phyloP scores from a whole-genome alignment of 2,888 invertebrate genomes.

The Tenodera sinensis region DNA sequence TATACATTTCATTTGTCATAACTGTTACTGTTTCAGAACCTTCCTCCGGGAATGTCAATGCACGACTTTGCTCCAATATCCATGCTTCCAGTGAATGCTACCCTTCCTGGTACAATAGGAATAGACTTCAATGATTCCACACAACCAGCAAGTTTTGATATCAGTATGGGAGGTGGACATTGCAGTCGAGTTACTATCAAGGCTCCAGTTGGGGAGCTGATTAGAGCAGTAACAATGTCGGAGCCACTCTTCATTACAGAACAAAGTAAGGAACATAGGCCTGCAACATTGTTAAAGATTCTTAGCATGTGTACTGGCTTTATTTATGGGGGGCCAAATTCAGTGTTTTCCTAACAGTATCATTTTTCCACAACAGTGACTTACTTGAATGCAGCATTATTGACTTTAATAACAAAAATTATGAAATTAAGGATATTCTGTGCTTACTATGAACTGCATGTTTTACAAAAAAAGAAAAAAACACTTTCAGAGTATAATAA shows the following conservation, averaged over 20 bases:
- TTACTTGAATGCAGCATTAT: too few relatives aligned
- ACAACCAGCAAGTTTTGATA: slow-evolving; percentile 78
- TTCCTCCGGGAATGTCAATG: slow-evolving; percentile 67
- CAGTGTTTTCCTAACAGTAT: neutral
- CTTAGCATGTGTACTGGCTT: too few relatives aligned
- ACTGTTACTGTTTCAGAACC: slow-evolving; percentile 35
- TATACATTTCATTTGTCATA: neutral
- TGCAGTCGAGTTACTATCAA: slow-evolving; percentile 53
- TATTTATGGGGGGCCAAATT: neutral
- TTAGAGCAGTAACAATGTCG: slow-evolving; percentile 74
- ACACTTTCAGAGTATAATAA: too few relatives aligned
- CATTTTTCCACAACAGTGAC: too few relatives aligned
- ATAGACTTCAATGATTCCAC: slow-evolving; percentile 92
- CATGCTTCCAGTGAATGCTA: slow-evolving; percentile 58
- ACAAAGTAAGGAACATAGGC: slow-evolving; percentile 49
- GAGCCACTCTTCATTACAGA: slow-evolving; percentile 67
- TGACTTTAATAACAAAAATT: too few relatives aligned
- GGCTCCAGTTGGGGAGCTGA: slow-evolving; percentile 82
- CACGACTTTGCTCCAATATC: slow-evolving; percentile 71
- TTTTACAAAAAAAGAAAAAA: too few relatives aligned
- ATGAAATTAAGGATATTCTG: too few relatives aligned
- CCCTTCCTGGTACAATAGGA: slow-evolving; percentile 68
- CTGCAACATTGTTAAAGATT: neutral
- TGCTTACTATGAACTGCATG: too few relatives aligned
- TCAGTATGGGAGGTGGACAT: slow-evolving; percentile 48